phyloP scores from a whole-genome alignment of 1,140 invertebrate genomes.

The Charaxes varanes region DNA sequence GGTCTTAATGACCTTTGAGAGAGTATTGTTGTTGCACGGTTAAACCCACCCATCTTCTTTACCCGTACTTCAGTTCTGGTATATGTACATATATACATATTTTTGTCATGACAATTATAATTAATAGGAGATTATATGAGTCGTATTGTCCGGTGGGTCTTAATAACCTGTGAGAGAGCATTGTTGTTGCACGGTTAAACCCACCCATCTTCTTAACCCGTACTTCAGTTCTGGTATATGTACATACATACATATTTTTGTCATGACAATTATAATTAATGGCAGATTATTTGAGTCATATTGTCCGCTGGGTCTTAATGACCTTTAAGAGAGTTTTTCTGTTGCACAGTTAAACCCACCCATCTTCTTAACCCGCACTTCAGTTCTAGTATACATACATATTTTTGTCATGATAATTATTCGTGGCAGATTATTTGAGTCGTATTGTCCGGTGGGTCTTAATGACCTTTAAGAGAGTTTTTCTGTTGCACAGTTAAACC shows the following conservation, averaged over 20 bases:
- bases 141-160: constrained; percentile 53
- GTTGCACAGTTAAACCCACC: constrained; percentile 2
- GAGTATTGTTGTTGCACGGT: constrained; percentile 18
- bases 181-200: constrained; percentile 14
- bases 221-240: constrained; percentile 7
- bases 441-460: constrained; percentile 53
- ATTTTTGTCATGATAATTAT: constrained; percentile 71
- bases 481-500: constrained; percentile 11
- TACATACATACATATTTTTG: no score
- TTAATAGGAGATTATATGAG: constrained; percentile 63
- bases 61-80: constrained; percentile 7
- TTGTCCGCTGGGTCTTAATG: constrained; percentile 47
- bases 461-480: constrained; percentile 28
- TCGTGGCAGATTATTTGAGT: constrained; percentile 62
- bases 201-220: constrained; percentile 7
- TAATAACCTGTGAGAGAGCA: constrained; percentile 29
- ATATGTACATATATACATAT: no score
- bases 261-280: constrained; percentile 71
- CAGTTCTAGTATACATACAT: no score
- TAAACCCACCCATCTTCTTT: constrained; percentile 5
- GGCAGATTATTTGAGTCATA: constrained; percentile 61
- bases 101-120: constrained; percentile 72
- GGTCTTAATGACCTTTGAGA: constrained; percentile 32
- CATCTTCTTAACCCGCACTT: constrained; percentile 8
- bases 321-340: constrained; percentile 25